phyloP scores from a whole-genome alignment of 35 echinoderm and acorn worm species.

The Stichopus chloronotus region DNA sequence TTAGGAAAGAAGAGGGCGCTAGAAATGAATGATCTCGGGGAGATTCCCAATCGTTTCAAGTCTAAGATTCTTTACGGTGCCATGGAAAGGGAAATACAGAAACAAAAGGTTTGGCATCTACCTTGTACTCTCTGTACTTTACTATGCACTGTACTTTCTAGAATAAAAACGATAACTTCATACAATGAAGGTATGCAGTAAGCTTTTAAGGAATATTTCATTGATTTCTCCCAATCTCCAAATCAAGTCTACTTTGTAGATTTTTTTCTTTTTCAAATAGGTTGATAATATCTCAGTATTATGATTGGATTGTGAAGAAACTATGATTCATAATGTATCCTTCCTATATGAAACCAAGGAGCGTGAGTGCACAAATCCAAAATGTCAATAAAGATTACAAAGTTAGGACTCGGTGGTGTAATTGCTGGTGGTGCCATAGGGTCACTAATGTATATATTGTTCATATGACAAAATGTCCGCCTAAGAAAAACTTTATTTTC shows the following conservation, averaged over 20 bases:
- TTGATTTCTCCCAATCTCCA: neutral
- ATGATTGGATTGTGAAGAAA: too few relatives aligned
- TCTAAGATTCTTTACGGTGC: neutral
- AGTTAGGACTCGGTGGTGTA: too few relatives aligned
- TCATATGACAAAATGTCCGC: too few relatives aligned
- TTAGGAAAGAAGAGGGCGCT: neutral
- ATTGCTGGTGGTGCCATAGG: too few relatives aligned
- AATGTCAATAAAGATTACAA: too few relatives aligned
- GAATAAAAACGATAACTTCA: neutral
- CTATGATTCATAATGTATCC: too few relatives aligned
- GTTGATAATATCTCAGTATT: too few relatives aligned
- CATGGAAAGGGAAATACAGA: slow-evolving; percentile 25
- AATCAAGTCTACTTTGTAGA: neutral
- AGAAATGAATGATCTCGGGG: slow-evolving; percentile 14
- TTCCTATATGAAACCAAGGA: too few relatives aligned
- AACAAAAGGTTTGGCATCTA: slow-evolving; percentile 31
- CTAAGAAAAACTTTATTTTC: too few relatives aligned
- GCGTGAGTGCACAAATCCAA: too few relatives aligned
- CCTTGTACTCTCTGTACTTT: neutral
- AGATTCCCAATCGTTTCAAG: neutral
- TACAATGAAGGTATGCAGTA: neutral
- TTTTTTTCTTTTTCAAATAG: neutral
- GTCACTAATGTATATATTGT: too few relatives aligned
- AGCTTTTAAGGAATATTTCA: neutral
- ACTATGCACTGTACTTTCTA: neutral